phyloP scores from a whole-genome alignment of 2,888 invertebrate species.

The Hirtodrosophila trivittata region DNA sequence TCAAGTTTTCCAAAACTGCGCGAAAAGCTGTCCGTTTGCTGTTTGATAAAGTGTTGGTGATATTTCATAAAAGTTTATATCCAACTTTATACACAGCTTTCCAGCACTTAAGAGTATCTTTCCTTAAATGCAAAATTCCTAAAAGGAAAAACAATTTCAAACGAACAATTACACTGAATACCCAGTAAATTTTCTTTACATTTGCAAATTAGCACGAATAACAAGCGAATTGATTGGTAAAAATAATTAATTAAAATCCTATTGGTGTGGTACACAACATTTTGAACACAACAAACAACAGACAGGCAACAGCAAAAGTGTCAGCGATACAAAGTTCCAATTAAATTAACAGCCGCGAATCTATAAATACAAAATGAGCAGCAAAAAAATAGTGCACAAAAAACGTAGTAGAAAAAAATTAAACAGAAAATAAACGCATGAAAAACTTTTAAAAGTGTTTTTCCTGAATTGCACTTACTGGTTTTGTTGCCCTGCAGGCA shows the following conservation, averaged over 20 bases:
- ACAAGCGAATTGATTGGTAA: constrained; percentile 20
- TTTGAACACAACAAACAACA: constrained; percentile 4
- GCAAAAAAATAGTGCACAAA: neutral
- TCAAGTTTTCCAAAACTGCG: too few species aligned
- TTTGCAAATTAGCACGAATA: constrained; percentile 16
- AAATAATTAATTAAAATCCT: constrained; percentile 59
- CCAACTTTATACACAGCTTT: too few species aligned
- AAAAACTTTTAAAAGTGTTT: constrained; percentile 16
- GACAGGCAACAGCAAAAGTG: constrained; percentile 15
- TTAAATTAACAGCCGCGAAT: constrained; percentile 58
- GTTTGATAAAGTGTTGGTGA: too few species aligned
- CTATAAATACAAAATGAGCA: constrained; percentile 25
- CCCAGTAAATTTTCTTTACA: too few species aligned
- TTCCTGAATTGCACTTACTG: too few species aligned
- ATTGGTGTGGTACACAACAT: constrained; percentile 42
- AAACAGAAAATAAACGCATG: constrained; percentile 3
- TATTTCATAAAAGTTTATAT: too few species aligned
- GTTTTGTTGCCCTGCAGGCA: too few species aligned
- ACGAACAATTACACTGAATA: too few species aligned
- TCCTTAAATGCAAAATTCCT: too few species aligned
- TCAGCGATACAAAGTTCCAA: constrained; percentile 54
- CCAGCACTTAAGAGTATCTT: too few species aligned
- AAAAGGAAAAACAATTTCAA: too few species aligned
- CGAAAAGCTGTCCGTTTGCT: too few species aligned
- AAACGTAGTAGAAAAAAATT: neutral